phyloP scores from a whole-genome alignment of 2,888 invertebrate genomes.

The Cheilosia vulpina region DNA sequence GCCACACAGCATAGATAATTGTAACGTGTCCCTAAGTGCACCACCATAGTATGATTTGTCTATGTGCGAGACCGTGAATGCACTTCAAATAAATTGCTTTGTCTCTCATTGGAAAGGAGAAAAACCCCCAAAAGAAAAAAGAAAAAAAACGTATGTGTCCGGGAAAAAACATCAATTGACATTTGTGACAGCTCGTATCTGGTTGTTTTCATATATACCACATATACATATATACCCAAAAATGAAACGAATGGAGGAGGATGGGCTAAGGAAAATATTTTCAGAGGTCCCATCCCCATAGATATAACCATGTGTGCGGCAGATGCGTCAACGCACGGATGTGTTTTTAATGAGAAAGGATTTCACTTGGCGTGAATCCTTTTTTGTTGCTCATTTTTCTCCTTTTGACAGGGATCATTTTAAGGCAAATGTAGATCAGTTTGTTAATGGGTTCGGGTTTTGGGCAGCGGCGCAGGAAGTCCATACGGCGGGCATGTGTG shows the following conservation, averaged over 20 bases:
- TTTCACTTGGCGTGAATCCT: constrained; percentile 75
- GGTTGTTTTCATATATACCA: constrained; percentile 56
- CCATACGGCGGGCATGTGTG: constrained; percentile 54
- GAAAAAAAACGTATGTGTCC: constrained; percentile 30
- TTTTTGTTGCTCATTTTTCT: constrained; percentile 33
- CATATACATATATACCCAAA: constrained; percentile 34
- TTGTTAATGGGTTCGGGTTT: constrained; percentile 8
- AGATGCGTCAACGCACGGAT: constrained; percentile 61
- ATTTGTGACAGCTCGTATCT: constrained; percentile 73
- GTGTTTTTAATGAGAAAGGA: constrained; percentile 74
- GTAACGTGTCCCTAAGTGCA: constrained; percentile 32
- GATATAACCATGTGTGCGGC: constrained; percentile 51
- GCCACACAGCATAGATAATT: constrained; percentile 5
- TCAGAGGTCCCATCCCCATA: constrained; percentile 46
- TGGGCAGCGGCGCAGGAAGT: not conserved
- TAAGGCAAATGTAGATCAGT: constrained; percentile 47
- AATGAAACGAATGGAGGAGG: constrained; percentile 7
- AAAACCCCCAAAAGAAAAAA: constrained; percentile 48
- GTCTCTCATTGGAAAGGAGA: constrained; percentile 12
- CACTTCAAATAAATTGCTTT: constrained; percentile 37
- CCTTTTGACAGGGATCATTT: constrained; percentile 37
- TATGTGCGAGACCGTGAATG: not conserved
- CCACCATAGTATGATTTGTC: not conserved
- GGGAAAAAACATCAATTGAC: constrained; percentile 72
- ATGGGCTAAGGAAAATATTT: constrained; percentile 53